These are phyloP conservation scores for Enteromius fasciolatus DNA, from an alignment of 2,797 vertebrate species.

Conservation along the genomic window DNA sequence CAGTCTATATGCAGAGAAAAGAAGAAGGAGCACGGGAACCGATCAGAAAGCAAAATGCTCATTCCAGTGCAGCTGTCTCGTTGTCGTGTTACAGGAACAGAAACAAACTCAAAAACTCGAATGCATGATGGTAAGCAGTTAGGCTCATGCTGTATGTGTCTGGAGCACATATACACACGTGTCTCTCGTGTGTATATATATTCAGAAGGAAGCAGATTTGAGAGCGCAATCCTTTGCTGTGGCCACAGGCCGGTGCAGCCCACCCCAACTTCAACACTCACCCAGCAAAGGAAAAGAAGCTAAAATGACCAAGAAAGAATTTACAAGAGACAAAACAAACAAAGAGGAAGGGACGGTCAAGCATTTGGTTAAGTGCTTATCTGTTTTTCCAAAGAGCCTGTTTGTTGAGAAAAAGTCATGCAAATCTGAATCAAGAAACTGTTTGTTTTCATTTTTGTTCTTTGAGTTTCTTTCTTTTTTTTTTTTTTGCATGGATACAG, in stretches of 20 bases:
- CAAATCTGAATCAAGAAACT: conserved; percentile 70
- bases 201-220: conserved; percentile 55
- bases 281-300: conserved; percentile 79
- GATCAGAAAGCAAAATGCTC: conserved; percentile 55
- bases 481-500: conserved; percentile 60
- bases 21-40: conserved; percentile 42
- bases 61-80: conserved; percentile 59
- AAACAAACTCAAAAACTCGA: conserved; percentile 51
- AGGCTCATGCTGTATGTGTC: conserved; percentile 63
- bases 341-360: conserved; percentile 74
- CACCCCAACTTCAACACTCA: conserved; percentile 61
- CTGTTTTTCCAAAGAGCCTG: conserved; percentile 86
- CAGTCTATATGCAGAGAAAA: conserved; percentile 57
- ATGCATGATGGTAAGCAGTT: conserved; percentile 59
- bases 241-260: conserved; percentile 70
- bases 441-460: conserved; percentile 75
- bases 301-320: conserved; percentile 74
- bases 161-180: conserved; percentile 58
- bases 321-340: conserved; percentile 63
- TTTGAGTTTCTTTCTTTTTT: conserved; percentile 66
- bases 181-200: conserved; percentile 53
- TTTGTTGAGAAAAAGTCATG: conserved; percentile 75
- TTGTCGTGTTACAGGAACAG: conserved; percentile 56
- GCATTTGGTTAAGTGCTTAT: conserved; percentile 82
- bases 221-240: conserved; percentile 75